A percentile compares a stretch with the other conserved stretches of the same genome.
phyloP scores from a whole-genome alignment of 2,888 invertebrate genomes.

The Agriotes lineatus region DNA sequence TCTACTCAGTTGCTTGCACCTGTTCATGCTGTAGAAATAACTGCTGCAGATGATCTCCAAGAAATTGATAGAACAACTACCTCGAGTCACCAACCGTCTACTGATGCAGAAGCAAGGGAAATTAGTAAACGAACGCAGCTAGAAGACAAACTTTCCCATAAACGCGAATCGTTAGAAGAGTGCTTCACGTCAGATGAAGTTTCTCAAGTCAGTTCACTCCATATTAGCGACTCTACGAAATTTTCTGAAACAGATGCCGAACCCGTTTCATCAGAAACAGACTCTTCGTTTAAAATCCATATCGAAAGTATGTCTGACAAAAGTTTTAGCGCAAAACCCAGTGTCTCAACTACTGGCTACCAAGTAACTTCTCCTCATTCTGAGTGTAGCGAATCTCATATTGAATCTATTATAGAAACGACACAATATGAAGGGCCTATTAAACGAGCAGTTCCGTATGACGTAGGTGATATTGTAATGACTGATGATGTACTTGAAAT shows the following conservation, averaged over 20 bases:
- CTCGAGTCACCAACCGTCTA: background rate
- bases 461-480: conserved; percentile 62
- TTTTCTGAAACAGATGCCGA: conserved; percentile 60
- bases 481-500: conserved; percentile 65
- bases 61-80: background rate
- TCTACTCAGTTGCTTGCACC: background rate
- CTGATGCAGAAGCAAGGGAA: background rate
- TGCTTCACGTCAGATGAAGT: conserved; percentile 49
- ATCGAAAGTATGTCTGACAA: conserved; percentile 52
- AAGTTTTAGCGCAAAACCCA: conserved; percentile 39
- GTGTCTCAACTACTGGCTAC: conserved; percentile 27
- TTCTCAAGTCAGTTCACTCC: conserved; percentile 50
- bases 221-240: conserved; percentile 55
- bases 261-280: conserved; percentile 61
- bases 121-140: background rate
- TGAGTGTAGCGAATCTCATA: conserved; percentile 57
- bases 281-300: conserved; percentile 56
- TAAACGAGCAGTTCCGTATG: conserved; percentile 23
- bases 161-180: conserved; percentile 32
- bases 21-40: background rate
- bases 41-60: background rate
- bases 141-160: background rate
- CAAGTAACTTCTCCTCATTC: conserved; percentile 54
- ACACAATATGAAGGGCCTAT: conserved; percentile 32
- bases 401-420: conserved; percentile 57